These are phyloP conservation scores for Chelonoidis abingdonii DNA, from an alignment of 2,113 vertebrate species.

Conservation along the genomic window DNA sequence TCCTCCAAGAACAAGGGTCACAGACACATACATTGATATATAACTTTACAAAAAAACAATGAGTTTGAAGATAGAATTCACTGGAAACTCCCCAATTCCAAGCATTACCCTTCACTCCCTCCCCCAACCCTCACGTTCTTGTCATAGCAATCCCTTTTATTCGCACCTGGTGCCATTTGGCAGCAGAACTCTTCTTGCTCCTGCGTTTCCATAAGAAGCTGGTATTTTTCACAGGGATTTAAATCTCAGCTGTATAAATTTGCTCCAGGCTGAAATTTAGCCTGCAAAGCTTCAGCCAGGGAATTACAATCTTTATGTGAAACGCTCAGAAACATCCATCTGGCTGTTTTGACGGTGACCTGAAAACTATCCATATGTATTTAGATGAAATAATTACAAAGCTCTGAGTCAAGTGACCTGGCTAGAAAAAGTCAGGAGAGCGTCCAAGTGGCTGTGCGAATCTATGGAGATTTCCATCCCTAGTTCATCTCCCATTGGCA, in stretches of 20 bases:
- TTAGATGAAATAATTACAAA: neutral
- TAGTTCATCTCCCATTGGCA: neutral
- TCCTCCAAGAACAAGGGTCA: slow-evolving; percentile 61
- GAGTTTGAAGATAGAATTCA: slow-evolving; percentile 49
- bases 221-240: slow-evolving; percentile 66
- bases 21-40: slow-evolving; percentile 70
- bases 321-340: neutral
- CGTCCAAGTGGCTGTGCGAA: neutral
- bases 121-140: slow-evolving; percentile 37
- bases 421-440: slow-evolving; percentile 1
- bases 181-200: slow-evolving; percentile 27
- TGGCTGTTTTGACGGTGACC: neutral
- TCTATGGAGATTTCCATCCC: fast-evolving
- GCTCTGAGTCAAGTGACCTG: neutral
- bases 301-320: slow-evolving; percentile 29
- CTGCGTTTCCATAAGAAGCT: slow-evolving; percentile 68
- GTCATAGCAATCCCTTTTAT: slow-evolving; percentile 60
- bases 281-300: neutral
- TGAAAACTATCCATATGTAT: neutral
- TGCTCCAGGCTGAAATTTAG: slow-evolving; percentile 8
- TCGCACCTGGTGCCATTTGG: slow-evolving; percentile 56
- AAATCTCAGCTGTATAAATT: slow-evolving; percentile 69
- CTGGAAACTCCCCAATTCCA: slow-evolving; percentile 63
- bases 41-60: slow-evolving; percentile 60
- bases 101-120: slow-evolving; percentile 11